Evolutionary conservation across 92 coral and sea anemone species (phyloP).

Genomic region (Phenganax marumi): DNA sequence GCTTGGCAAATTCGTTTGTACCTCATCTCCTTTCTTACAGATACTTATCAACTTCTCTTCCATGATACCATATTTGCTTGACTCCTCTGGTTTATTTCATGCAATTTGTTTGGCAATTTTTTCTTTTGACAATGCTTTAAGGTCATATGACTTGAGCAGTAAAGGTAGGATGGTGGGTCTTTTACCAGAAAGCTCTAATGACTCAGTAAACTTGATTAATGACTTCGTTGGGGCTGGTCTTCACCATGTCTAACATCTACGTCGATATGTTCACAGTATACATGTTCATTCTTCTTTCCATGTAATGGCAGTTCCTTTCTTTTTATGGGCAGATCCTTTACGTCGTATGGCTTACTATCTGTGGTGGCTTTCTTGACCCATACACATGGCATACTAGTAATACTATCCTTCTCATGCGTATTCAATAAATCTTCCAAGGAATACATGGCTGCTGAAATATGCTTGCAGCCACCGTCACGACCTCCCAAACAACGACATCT

Average conservation of each 20-base stretch:
- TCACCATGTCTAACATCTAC: conserved; percentile 57
- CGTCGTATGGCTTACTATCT: conserved; percentile 47
- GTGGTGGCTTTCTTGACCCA: conserved; percentile 18
- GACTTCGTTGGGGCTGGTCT: conserved; percentile 27
- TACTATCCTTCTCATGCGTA: conserved; percentile 10
- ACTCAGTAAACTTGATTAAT: conserved; percentile 52
- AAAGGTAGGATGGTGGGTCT: conserved; percentile 1
- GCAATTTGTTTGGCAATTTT: neutral
- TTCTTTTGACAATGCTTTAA: neutral
- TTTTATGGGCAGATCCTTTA: conserved; percentile 46
- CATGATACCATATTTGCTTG: neutral
- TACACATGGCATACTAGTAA: neutral
- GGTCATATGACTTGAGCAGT: neutral
- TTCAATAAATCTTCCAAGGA: conserved; percentile 28
- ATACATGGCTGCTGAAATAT: conserved; percentile 28
- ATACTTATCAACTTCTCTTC: neutral
- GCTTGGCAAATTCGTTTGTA: too few species aligned
- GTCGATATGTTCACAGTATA: conserved; percentile 56
- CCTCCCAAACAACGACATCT: conserved; percentile 38
- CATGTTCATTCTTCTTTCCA: conserved; percentile 17
- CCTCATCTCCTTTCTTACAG: too few species aligned
- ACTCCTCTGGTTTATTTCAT: neutral
- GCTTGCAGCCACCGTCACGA: conserved; percentile 38
- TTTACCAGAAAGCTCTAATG: neutral
- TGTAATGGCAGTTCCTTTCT: neutral